These are phyloP conservation scores for Pitangus sulphuratus DNA, from an alignment of 2,797 vertebrate species.

Conservation along the genomic window DNA sequence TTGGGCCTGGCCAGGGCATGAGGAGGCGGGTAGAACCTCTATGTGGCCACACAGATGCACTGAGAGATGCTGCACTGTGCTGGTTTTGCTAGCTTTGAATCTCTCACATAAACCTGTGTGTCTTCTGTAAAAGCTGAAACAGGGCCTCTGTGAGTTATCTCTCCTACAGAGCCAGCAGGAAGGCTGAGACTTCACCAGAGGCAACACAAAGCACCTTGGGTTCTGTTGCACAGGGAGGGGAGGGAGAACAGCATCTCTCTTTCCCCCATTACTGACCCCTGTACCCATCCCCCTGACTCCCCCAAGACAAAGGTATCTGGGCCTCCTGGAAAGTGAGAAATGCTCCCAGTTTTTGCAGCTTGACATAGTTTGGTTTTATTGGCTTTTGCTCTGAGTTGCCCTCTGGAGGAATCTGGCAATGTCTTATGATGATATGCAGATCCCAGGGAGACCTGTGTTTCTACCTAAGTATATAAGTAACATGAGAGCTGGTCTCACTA, in stretches of 20 bases:
- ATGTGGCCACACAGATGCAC: rapidly evolving
- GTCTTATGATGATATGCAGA: neutral
- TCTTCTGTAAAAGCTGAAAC: neutral
- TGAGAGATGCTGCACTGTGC: neutral
- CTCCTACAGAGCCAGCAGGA: neutral
- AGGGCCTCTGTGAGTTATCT: rapidly evolving
- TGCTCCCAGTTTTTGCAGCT: neutral
- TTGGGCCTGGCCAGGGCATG: neutral
- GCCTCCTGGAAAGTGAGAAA: neutral
- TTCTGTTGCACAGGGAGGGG: neutral
- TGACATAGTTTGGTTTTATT: neutral
- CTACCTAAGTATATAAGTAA: neutral
- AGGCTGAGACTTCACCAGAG: neutral
- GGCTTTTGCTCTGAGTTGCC: neutral
- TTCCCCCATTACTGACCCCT: neutral
- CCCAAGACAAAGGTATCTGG: neutral
- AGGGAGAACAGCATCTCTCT: neutral
- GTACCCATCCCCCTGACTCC: rapidly evolving
- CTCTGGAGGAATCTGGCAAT: neutral
- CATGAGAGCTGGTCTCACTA: neutral
- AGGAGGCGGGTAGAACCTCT: neutral
- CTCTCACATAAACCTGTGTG: neutral
- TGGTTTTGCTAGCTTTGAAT: neutral
- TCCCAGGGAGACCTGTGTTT: neutral
- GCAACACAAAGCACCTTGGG: neutral